Conservation (phyloP, 2,797 vertebrate genomes). For the Rhabdophis nuchalis region DNA sequence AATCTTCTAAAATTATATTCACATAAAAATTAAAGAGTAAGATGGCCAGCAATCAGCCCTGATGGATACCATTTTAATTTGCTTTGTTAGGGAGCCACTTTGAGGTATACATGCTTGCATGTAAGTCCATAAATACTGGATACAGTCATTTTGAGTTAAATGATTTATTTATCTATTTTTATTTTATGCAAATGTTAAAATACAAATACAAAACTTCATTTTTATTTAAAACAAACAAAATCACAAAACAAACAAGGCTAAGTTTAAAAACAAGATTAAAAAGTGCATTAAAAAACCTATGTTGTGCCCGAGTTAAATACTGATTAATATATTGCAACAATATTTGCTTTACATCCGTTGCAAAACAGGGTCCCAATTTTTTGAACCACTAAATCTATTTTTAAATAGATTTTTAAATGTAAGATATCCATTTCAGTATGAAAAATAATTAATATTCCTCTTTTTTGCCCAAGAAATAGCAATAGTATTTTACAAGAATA, state of each 20-base stretch:
- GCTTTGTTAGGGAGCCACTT: background rate
- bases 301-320: background rate
- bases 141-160: background rate
- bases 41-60: background rate
- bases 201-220: background rate
- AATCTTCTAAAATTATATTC: background rate
- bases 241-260: background rate
- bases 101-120: background rate
- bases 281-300: background rate
- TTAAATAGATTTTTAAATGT: background rate
- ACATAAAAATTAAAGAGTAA: background rate
- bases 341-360: background rate
- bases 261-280: background rate
- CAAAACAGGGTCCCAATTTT: background rate
- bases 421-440: background rate
- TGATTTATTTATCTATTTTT: background rate
- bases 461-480: background rate
- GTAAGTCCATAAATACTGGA: too few relatives aligned
- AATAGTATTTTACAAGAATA: background rate
- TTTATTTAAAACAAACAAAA: background rate
- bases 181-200: background rate
- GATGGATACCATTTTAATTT: background rate
- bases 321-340: background rate
- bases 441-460: background rate
- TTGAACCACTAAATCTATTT: background rate